Conservation (phyloP, 2,113 vertebrate species). For the Leucoraja erinaceus region DNA sequence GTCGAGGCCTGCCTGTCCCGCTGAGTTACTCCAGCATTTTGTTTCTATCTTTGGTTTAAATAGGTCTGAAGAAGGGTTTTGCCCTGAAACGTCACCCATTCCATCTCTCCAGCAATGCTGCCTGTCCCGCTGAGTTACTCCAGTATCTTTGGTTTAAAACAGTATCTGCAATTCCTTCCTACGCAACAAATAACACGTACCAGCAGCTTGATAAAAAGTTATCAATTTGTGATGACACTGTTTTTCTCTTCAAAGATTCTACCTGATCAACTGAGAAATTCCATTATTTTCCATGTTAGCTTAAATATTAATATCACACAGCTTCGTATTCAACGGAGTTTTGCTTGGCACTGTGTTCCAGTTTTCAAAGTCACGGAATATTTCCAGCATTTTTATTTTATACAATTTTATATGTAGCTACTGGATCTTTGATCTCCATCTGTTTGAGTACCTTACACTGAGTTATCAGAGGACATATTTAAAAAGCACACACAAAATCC, state of each 20-base stretch:
- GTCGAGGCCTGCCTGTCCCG: too few relatives aligned
- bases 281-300: background rate
- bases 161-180: background rate
- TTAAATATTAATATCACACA: background rate
- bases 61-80: too few relatives aligned
- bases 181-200: background rate
- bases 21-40: too few relatives aligned
- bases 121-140: too few relatives aligned
- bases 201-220: background rate
- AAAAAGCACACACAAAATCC: background rate
- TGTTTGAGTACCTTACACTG: background rate
- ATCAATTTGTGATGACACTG: too few relatives aligned
- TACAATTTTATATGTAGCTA: background rate
- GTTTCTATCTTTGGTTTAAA: too few relatives aligned
- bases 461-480: background rate
- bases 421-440: background rate
- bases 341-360: background rate
- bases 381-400: too few relatives aligned
- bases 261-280: too few relatives aligned
- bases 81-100: too few relatives aligned
- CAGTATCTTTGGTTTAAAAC: background rate
- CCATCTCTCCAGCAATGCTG: too few relatives aligned
- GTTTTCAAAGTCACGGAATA: background rate
- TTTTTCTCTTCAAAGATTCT: too few relatives aligned
- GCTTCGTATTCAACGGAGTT: background rate